phyloP scores from a whole-genome alignment of 2,797 vertebrate genomes.

The Anomalospiza imberbis region DNA sequence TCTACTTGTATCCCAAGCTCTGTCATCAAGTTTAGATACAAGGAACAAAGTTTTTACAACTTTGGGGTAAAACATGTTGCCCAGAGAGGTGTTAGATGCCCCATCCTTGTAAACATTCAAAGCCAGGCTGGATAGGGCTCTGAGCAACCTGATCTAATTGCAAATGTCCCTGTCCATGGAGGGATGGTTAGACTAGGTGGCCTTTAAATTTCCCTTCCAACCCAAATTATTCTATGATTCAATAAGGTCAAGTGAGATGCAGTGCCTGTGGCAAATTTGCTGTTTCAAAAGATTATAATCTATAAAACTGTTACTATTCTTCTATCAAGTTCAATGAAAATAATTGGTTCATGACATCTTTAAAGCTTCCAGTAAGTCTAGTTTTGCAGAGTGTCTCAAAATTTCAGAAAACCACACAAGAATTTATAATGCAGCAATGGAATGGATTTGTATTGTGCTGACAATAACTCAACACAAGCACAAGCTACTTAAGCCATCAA shows the following conservation, averaged over 20 bases:
- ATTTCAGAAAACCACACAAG: neutral
- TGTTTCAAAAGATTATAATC: neutral
- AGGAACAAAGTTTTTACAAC: neutral
- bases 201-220: neutral
- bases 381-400: neutral
- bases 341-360: neutral
- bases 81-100: neutral
- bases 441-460: neutral
- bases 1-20: neutral
- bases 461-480: neutral
- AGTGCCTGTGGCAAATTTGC: neutral
- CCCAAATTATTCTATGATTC: neutral
- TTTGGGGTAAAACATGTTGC: neutral
- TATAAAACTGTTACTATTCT: neutral
- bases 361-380: neutral
- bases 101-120: neutral
- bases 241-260: neutral
- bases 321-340: neutral
- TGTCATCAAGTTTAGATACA: neutral
- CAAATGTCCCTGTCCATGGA: neutral
- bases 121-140: neutral
- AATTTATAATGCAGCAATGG: fast-evolving
- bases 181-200: neutral
- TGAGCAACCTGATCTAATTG: neutral
- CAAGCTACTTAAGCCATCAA: neutral